Conservation (phyloP, 2,797 vertebrate species). For the Emydoidea blandingii region DNA sequence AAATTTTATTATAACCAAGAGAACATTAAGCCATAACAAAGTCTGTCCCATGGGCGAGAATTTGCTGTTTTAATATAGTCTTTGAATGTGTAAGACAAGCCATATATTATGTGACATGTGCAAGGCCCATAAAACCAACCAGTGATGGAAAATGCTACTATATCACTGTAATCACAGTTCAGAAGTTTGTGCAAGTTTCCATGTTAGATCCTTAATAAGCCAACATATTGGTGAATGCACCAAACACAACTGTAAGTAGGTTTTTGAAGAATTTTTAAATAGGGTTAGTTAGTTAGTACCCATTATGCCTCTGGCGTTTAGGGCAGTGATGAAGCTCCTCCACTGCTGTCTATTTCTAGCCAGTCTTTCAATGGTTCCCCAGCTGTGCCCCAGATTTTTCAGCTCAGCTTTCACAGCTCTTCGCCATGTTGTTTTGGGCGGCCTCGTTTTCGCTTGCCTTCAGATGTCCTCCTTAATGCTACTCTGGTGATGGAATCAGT, state of each 20-base stretch:
- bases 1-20: conserved; percentile 63
- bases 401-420: too few species aligned
- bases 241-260: not conserved
- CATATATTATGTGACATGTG: not conserved
- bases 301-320: too few species aligned
- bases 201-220: not conserved
- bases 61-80: conserved; percentile 48
- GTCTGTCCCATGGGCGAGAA: not conserved
- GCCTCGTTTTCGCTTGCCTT: too few species aligned
- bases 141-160: not conserved
- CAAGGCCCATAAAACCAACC: conserved; percentile 17
- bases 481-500: too few species aligned
- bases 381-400: too few species aligned
- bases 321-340: too few species aligned
- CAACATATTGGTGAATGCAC: not conserved
- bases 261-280: not conserved
- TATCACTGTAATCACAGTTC: conserved; percentile 14
- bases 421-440: too few species aligned
- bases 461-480: too few species aligned
- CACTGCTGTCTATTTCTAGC: too few species aligned
- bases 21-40: conserved; percentile 57
- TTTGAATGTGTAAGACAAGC: conserved; percentile 21
- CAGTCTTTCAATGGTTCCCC: too few species aligned
- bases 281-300: too few species aligned
- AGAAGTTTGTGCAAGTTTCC: not conserved